phyloP scores from a whole-genome alignment of 2,113 vertebrate species.

The Notarius quadriscutis region DNA sequence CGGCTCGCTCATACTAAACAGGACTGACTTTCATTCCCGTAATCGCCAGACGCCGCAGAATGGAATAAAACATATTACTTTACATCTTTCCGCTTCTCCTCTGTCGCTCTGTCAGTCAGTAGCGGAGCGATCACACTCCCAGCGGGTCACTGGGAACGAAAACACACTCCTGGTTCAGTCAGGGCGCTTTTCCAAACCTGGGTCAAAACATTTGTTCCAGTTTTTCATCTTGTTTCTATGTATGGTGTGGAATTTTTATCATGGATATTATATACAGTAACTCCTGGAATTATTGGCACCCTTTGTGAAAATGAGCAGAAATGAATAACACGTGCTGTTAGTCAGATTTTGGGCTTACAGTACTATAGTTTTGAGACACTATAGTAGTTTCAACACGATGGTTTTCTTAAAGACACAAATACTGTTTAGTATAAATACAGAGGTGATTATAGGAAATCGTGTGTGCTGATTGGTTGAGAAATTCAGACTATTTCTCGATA shows the following conservation, averaged over 20 bases:
- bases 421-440: too few relatives aligned
- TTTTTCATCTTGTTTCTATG: slow-evolving; percentile 9
- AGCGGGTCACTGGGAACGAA: slow-evolving; percentile 28
- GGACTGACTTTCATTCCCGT: slow-evolving; percentile 26
- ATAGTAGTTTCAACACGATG: neutral
- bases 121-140: slow-evolving; percentile 40
- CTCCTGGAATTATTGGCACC: neutral
- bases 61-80: slow-evolving; percentile 31
- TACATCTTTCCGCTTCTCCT: neutral
- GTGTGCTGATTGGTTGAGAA: too few relatives aligned
- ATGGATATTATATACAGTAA: neutral
- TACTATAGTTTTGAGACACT: neutral
- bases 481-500: too few relatives aligned
- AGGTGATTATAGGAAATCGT: too few relatives aligned
- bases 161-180: slow-evolving; percentile 40
- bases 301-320: neutral
- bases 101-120: slow-evolving; percentile 34
- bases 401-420: neutral
- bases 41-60: slow-evolving; percentile 23
- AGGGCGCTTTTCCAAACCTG: slow-evolving; percentile 6
- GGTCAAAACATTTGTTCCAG: slow-evolving; percentile 29
- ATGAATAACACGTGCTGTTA: neutral
- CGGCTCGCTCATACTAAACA: slow-evolving; percentile 23
- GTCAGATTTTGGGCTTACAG: neutral
- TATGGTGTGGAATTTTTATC: neutral